Base-by-base conservation (phyloP, 2,888 invertebrate species). In the Beris morrisii region DNA sequence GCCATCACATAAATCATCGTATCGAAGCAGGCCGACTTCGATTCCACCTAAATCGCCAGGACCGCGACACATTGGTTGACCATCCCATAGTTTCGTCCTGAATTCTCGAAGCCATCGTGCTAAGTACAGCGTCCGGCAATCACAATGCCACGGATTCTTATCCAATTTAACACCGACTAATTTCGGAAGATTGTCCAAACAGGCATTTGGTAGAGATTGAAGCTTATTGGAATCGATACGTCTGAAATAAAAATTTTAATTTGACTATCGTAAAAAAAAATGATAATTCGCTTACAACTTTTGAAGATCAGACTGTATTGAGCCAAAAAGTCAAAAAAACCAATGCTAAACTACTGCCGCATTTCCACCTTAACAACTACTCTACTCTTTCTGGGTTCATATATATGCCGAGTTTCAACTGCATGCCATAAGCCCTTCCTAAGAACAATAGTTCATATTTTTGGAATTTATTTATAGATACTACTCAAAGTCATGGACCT, bases 1-100 rank as follows among this genome's bases (percentile, higher is more conserved):
- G 0, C 88, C 88, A 67, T 87, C 86, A 74, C 89, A 90, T 6
- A 89, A 83, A 72, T 87, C 86, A 71, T 87, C 85, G 71, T 88
- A 89, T 13, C 83, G 81, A 73, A 84, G 76, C 52, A 82, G 76
- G 30, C 82, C 81, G 38, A 85, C 81, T 55, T 80, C 79, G 61
- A 79, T 78, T 1, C 84, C 84, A 30, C 83, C 83, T 11, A 84
- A 76, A 70, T 82, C 81, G 1, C 82, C 83, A 0, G 85, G 84
- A 1, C 84, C 84, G 0, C 83, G 78, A 68, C 84, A 85, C 72
- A 82, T 81, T 1, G 83, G 83, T 46, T 80, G 81, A 4, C 82
- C 81, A 70, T 84, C 84, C 82, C 83, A 83, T 1, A 84, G 79
- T 70, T 83, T 83, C 0, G 78, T 74, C 11, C 75, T 77, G 57